Percentiles rank a stretch among this genome's conserved stretches.
These are phyloP conservation scores for Ptyas mucosa DNA, from an alignment of 2,113 vertebrate species.

Conservation along the genomic window DNA sequence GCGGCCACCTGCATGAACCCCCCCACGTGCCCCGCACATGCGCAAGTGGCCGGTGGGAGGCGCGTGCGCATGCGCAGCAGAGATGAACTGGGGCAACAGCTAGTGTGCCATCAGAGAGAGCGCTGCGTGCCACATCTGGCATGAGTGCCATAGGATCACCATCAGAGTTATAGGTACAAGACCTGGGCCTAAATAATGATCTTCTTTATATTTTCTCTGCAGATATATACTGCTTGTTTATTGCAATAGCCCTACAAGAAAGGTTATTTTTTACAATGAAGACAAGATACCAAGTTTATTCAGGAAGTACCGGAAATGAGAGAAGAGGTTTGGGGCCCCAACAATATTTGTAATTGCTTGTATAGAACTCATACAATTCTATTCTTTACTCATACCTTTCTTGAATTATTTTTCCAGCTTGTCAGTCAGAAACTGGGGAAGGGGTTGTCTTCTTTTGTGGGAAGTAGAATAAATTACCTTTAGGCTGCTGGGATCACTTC, in stretches of 20 bases:
- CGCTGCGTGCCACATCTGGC: no score
- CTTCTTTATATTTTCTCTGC: background rate
- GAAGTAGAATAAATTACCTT: background rate
- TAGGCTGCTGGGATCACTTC: background rate
- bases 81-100: no score
- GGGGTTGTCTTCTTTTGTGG: background rate
- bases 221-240: background rate
- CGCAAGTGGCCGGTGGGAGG: no score
- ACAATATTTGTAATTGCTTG: background rate
- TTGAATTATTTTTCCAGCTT: background rate
- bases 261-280: background rate
- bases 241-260: background rate
- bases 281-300: background rate
- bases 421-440: background rate
- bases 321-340: background rate
- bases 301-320: background rate
- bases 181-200: background rate
- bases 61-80: no score
- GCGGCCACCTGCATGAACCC: no score
- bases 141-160: no score
- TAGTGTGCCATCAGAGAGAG: no score
- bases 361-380: background rate
- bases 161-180: background rate
- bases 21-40: no score
- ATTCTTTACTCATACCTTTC: background rate